These are phyloP conservation scores for Branchinecta lindahli DNA, from an alignment of 1,140 invertebrate genomes.

Conservation along the genomic window DNA sequence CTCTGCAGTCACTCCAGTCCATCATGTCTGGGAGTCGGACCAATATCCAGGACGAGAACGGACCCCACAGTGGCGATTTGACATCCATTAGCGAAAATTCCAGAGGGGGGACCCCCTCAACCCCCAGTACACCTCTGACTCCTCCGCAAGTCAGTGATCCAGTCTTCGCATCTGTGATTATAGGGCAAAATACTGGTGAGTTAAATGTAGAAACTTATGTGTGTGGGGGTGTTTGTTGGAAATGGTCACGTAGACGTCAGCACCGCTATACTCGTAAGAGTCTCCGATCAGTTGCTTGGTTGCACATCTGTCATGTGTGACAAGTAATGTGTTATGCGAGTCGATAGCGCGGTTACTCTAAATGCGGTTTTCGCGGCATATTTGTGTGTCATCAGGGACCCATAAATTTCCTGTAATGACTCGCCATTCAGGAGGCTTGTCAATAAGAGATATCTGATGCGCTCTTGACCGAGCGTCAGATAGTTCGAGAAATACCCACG, in stretches of 20 bases:
- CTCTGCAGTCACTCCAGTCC: conserved; percentile 28
- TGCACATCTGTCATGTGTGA: conserved; percentile 27
- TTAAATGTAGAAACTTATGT: conserved; percentile 22
- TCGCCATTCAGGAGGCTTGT: too few relatives aligned
- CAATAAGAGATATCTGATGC: too few relatives aligned
- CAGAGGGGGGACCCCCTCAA: conserved; percentile 22
- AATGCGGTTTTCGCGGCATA: too few relatives aligned
- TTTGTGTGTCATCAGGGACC: too few relatives aligned
- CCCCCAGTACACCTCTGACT: conserved; percentile 26
- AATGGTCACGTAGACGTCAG: too few relatives aligned
- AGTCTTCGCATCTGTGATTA: conserved; percentile 15
- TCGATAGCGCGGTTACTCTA: too few relatives aligned
- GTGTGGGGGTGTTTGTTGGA: conserved; percentile 24
- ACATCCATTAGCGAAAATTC: conserved; percentile 20
- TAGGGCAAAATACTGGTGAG: background rate
- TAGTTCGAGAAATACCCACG: too few relatives aligned
- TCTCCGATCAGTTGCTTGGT: conserved; percentile 27
- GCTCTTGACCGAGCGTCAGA: too few relatives aligned
- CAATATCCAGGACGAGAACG: conserved; percentile 31
- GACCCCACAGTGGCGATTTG: conserved; percentile 27
- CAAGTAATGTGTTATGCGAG: too few relatives aligned
- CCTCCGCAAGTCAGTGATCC: conserved; percentile 22
- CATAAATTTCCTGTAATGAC: too few relatives aligned
- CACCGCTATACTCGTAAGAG: conserved; percentile 33
- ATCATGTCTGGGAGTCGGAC: conserved; percentile 29